phyloP scores from a whole-genome alignment of 2,888 invertebrate genomes.

The Allolobophora icterica region DNA sequence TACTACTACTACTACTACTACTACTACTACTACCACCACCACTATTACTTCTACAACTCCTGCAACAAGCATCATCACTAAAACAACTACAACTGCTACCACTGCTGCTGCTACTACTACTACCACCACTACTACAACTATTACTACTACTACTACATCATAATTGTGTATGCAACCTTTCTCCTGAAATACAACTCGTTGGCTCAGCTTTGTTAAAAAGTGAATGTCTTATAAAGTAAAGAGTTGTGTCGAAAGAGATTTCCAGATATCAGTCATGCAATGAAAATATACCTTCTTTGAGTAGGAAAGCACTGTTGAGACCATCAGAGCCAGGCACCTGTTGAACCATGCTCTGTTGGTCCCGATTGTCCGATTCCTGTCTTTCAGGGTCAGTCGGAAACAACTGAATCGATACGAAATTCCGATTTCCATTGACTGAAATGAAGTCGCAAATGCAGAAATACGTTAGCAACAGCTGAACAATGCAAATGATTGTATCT shows the following conservation, averaged over 20 bases:
- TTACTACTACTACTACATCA: no score
- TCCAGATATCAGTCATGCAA: conserved; percentile 19
- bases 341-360: neutral
- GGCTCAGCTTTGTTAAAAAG: no score
- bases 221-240: no score
- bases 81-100: no score
- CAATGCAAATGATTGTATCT: no score
- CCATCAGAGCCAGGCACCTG: neutral
- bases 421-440: neutral
- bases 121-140: no score
- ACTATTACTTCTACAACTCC: conserved; percentile 37
- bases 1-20: conserved; percentile 32
- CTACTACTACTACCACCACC: conserved; percentile 38
- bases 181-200: no score
- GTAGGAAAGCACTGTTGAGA: neutral
- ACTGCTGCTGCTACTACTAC: no score
- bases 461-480: neutral
- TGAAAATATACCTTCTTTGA: conserved; percentile 26
- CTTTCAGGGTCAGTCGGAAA: neutral
- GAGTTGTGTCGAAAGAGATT: no score
- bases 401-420: neutral
- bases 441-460: neutral
- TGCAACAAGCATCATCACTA: conserved; percentile 33
- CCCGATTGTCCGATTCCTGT: neutral
- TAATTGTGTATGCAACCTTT: no score